Evolutionary conservation across 2,113 vertebrate species (phyloP).

Genomic region (Myrmecophaga tridactyla): DNA sequence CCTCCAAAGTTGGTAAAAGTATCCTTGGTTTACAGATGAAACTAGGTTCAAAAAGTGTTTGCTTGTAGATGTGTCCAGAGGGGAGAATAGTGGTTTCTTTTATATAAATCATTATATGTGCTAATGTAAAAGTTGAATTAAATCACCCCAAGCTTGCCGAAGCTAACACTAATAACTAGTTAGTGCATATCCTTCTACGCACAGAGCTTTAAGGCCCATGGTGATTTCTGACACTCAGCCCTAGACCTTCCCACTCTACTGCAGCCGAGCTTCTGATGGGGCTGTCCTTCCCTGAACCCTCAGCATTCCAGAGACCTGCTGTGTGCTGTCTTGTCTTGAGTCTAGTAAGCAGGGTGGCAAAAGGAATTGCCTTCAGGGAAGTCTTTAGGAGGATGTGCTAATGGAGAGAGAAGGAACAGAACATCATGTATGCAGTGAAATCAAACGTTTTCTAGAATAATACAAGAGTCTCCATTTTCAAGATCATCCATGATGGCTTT

Average conservation of each 20-base stretch:
- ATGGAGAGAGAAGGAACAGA: background rate
- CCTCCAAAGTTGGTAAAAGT: background rate
- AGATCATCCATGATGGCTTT: background rate
- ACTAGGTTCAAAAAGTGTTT: background rate
- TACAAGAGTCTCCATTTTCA: background rate
- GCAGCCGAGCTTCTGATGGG: too few relatives aligned
- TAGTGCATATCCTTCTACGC: background rate
- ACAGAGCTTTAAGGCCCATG: background rate
- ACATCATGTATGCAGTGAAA: background rate
- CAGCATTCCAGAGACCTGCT: too few relatives aligned
- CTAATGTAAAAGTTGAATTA: background rate
- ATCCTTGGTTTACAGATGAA: background rate
- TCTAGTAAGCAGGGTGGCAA: too few relatives aligned
- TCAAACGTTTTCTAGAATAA: background rate
- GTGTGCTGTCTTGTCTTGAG: background rate
- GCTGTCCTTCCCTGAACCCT: background rate
- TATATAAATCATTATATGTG: background rate
- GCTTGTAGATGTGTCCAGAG: background rate
- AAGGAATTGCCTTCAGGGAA: background rate
- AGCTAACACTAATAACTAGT: accelerated
- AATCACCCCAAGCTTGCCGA: background rate
- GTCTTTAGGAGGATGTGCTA: background rate
- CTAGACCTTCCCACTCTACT: accelerated
- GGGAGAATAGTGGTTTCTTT: background rate
- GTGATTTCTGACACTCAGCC: too few relatives aligned